These are phyloP conservation scores for Listronotus oregonensis DNA, from an alignment of 1,140 invertebrate species.

Conservation along the genomic window DNA sequence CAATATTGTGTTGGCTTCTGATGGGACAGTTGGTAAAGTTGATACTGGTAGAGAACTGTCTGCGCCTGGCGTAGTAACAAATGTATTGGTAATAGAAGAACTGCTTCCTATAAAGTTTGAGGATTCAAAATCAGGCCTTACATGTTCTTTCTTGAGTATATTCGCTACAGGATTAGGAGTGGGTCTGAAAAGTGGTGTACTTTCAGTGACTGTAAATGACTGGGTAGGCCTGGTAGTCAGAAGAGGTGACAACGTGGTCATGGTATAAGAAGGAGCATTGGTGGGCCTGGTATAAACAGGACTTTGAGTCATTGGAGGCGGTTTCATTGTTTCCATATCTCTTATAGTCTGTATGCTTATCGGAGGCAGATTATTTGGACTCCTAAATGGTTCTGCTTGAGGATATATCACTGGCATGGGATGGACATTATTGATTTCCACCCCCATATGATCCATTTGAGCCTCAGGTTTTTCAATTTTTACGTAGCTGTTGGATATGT, in stretches of 20 bases:
- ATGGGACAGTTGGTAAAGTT: neutral
- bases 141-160: conserved; percentile 33
- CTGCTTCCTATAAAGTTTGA: conserved; percentile 19
- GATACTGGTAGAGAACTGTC: neutral
- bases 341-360: conserved; percentile 51
- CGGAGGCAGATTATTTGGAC: conserved; percentile 24
- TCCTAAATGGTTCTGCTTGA: conserved; percentile 22
- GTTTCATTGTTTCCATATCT: conserved; percentile 51
- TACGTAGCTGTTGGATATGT: conserved; percentile 55
- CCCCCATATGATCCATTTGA: conserved; percentile 43
- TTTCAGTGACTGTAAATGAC: too few relatives aligned
- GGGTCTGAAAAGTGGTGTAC: neutral
- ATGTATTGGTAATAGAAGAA: conserved; percentile 14
- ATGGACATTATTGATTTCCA: conserved; percentile 27
- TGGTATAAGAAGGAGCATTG: neutral
- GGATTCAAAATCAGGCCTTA: conserved; percentile 5
- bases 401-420: conserved; percentile 33
- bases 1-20: conserved; percentile 7
- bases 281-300: conserved; percentile 30
- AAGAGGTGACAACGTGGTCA: too few relatives aligned
- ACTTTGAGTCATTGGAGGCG: conserved; percentile 48
- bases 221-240: too few relatives aligned
- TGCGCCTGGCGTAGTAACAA: conserved; percentile 12
- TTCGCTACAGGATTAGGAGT: conserved; percentile 19
- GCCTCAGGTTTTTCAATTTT: conserved; percentile 58